phyloP scores from a whole-genome alignment of 2,113 vertebrate species.

The Thinocorus orbignyianus region DNA sequence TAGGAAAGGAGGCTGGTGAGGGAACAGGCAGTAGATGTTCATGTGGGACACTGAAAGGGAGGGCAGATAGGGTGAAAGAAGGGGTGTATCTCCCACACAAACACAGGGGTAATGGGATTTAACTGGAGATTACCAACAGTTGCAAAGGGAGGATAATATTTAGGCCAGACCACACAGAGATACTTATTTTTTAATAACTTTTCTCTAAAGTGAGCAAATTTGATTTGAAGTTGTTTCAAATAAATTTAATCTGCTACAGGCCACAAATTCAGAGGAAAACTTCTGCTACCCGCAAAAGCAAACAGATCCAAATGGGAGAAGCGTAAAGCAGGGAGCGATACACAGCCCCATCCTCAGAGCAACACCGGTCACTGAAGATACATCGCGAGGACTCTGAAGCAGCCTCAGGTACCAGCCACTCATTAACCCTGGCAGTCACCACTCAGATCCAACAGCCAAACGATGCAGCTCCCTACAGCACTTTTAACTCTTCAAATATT shows the following conservation, averaged over 20 bases:
- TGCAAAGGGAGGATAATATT: background rate
- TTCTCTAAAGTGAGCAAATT: background rate
- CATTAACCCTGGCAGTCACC: background rate
- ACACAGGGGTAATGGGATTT: background rate
- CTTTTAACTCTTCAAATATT: background rate
- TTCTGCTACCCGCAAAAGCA: background rate
- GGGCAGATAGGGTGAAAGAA: background rate
- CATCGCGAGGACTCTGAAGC: background rate
- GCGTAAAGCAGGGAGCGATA: background rate
- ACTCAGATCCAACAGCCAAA: background rate
- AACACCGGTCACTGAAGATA: background rate
- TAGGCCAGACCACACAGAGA: background rate
- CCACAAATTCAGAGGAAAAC: background rate
- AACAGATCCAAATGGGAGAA: background rate
- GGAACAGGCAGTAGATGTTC: background rate
- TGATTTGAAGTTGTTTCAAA: background rate
- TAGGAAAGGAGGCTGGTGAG: background rate
- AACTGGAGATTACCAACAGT: background rate
- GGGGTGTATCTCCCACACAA: background rate
- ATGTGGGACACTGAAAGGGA: background rate
- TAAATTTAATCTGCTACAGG: background rate
- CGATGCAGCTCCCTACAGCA: background rate
- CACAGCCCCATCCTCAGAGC: rapidly evolving
- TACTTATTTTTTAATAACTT: background rate
- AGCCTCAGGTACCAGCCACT: background rate